phyloP scores from a whole-genome alignment of 2,888 invertebrate genomes.

The Drosophila nr. perissopoda region DNA sequence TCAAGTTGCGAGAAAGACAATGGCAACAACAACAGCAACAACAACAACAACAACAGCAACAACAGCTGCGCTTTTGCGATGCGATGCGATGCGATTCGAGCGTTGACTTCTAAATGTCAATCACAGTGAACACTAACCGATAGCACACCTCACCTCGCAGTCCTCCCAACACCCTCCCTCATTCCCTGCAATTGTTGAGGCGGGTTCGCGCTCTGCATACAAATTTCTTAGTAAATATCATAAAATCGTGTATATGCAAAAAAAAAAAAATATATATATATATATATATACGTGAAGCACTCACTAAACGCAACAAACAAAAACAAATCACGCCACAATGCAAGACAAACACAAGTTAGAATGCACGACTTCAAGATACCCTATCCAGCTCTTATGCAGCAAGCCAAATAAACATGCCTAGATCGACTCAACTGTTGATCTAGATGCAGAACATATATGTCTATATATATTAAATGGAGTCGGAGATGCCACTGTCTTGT shows the following conservation, averaged over 20 bases:
- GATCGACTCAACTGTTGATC: neutral
- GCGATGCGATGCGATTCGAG: slow-evolving; percentile 53
- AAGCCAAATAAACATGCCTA: neutral
- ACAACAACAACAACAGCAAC: neutral
- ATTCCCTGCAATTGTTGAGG: slow-evolving; percentile 10
- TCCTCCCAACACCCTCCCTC: neutral
- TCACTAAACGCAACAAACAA: slow-evolving; percentile 45
- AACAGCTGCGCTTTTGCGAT: slow-evolving; percentile 16
- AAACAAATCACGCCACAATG: slow-evolving; percentile 65
- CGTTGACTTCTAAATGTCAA: slow-evolving; percentile 79
- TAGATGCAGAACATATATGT: neutral
- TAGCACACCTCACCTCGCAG: neutral
- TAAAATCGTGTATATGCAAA: slow-evolving; percentile 59
- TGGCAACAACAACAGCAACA: slow-evolving; percentile 20
- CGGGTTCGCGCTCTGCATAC: slow-evolving; percentile 71
- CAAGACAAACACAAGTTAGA: neutral
- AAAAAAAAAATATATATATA: neutral
- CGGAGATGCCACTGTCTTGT: neutral
- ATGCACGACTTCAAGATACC: neutral
- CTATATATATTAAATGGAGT: neutral
- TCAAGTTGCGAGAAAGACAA: slow-evolving; percentile 49
- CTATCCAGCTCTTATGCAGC: neutral
- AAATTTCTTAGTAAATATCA: slow-evolving; percentile 71
- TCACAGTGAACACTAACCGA: slow-evolving; percentile 47
- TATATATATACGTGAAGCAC: slow-evolving; percentile 36